These are phyloP conservation scores for Dufourea novaeangliae DNA, from an alignment of 1,140 invertebrate species.

Conservation along the genomic window DNA sequence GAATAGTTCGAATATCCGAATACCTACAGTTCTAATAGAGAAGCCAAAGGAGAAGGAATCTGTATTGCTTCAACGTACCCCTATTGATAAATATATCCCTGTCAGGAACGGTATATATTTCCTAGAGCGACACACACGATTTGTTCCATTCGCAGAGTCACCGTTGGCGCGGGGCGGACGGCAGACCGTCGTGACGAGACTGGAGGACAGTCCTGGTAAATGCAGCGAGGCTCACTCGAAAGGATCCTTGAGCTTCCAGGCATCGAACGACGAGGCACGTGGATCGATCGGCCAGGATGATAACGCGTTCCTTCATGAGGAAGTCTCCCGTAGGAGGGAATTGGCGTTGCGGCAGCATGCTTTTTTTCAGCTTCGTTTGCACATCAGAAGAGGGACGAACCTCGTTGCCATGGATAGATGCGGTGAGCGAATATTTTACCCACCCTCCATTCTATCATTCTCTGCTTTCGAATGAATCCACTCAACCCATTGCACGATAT, in stretches of 20 bases:
- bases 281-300: conserved; percentile 50
- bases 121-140: background rate
- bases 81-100: too few relatives aligned
- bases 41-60: too few relatives aligned
- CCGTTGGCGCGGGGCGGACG: conserved; percentile 65
- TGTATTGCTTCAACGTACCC: too few relatives aligned
- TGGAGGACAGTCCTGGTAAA: conserved; percentile 69
- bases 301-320: conserved; percentile 81
- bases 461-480: background rate
- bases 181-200: conserved; percentile 53
- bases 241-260: conserved; percentile 54
- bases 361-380: conserved; percentile 94
- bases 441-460: background rate
- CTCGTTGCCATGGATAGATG: conserved; percentile 96
- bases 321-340: conserved; percentile 85
- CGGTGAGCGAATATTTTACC: conserved; percentile 84
- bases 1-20: too few relatives aligned
- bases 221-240: conserved; percentile 67
- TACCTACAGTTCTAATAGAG: too few relatives aligned
- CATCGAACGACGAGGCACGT: conserved; percentile 44
- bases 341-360: conserved; percentile 89
- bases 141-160: conserved; percentile 67
- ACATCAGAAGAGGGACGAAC: conserved; percentile 93
- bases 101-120: too few relatives aligned
- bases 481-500: too few relatives aligned